Evolutionary conservation across 2,797 vertebrate genomes (phyloP).

Genomic region (Notoglanidium macrostoma): DNA sequence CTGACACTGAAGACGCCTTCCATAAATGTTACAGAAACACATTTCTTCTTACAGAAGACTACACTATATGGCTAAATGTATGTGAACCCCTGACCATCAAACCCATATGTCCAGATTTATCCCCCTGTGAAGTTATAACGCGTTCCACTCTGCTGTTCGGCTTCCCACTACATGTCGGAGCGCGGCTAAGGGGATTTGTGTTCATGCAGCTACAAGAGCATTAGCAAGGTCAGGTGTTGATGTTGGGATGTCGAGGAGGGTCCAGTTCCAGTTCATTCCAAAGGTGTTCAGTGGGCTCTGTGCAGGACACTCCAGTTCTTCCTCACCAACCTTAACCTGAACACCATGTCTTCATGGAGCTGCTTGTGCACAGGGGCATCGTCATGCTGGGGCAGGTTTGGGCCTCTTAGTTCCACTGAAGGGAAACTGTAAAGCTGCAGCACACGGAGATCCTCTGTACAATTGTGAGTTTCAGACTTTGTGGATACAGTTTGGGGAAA

Average conservation of each 20-base stretch:
- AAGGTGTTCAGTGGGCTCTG: neutral
- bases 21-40: neutral
- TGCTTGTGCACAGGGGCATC: neutral
- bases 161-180: neutral
- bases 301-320: neutral
- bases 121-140: neutral
- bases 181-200: neutral
- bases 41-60: neutral
- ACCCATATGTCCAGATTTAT: neutral
- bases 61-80: neutral
- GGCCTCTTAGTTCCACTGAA: neutral
- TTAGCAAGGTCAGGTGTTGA: neutral
- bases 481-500: neutral
- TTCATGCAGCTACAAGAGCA: neutral
- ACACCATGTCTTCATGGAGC: neutral
- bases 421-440: neutral
- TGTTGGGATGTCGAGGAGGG: neutral
- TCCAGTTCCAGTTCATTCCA: too few relatives aligned
- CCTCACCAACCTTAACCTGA: neutral
- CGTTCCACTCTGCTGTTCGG: neutral
- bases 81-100: neutral
- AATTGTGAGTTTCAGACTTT: neutral
- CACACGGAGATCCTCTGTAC: neutral
- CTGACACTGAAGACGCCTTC: neutral
- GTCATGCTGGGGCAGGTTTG: neutral